Percentiles rank a stretch among this genome's conserved stretches.
Conservation (phyloP, 2,797 vertebrate species). For the Sebastes taczanowskii region DNA sequence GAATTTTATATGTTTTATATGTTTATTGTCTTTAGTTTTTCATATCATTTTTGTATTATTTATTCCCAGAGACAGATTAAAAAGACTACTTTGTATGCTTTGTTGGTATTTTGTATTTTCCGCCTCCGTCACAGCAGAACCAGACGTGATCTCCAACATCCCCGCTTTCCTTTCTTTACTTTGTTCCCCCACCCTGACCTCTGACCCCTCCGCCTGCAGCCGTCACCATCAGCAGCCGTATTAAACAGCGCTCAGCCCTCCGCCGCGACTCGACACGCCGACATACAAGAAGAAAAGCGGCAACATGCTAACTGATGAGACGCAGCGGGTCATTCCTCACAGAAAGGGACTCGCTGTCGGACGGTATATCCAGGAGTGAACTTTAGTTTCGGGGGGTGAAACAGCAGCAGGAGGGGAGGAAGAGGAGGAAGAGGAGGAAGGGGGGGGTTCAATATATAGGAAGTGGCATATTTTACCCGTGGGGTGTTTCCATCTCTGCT, state of each 20-base stretch:
- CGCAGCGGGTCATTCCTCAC: slow-evolving; percentile 13
- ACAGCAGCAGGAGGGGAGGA: not conserved
- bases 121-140: not conserved
- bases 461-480: slow-evolving; percentile 62
- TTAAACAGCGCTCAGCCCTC: not conserved
- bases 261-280: not conserved
- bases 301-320: slow-evolving; percentile 29
- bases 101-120: not conserved
- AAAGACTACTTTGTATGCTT: not conserved
- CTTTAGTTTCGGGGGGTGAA: slow-evolving; percentile 40
- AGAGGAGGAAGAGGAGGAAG: not conserved
- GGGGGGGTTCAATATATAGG: slow-evolving; percentile 53
- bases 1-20: too few species aligned
- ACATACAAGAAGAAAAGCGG: slow-evolving; percentile 2
- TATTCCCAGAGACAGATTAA: too few species aligned
- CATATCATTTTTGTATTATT: too few species aligned
- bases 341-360: slow-evolving; percentile 2
- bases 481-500: slow-evolving; percentile 70
- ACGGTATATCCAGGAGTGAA: slow-evolving; percentile 31
- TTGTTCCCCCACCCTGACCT: not conserved
- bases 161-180: not conserved
- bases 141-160: too few species aligned
- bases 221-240: not conserved
- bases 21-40: too few species aligned
- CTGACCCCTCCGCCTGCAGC: slow-evolving; percentile 36